A percentile compares a stretch with the other conserved stretches of the same genome.
Evolutionary conservation across 2,113 vertebrate species (phyloP).

Genomic region (Caretta caretta): DNA sequence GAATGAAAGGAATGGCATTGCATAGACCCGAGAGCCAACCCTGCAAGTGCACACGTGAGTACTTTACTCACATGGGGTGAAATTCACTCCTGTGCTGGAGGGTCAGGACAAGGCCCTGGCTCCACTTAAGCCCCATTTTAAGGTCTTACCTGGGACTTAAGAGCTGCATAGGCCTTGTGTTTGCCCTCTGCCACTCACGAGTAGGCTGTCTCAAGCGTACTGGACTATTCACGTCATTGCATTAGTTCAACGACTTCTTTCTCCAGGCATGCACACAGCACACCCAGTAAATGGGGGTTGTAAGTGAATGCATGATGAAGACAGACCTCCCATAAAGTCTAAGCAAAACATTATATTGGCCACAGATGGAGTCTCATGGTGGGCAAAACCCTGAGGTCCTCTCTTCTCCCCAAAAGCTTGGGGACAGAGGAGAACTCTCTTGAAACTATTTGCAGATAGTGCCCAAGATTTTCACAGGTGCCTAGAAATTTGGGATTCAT

Average conservation of each 20-base stretch:
- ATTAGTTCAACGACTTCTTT: background rate
- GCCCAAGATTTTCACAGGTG: background rate
- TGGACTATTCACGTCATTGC: background rate
- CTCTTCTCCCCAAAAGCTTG: background rate
- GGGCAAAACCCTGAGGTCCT: background rate
- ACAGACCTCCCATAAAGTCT: background rate
- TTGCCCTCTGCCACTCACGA: background rate
- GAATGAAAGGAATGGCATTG: background rate
- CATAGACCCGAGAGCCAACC: background rate
- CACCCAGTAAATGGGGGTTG: background rate
- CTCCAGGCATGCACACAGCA: background rate
- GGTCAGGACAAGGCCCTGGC: background rate
- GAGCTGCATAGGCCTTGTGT: background rate
- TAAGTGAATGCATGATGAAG: background rate
- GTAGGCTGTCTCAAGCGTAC: background rate
- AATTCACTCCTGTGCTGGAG: background rate
- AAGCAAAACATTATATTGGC: background rate
- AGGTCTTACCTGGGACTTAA: background rate
- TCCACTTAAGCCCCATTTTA: background rate
- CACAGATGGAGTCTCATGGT: background rate
- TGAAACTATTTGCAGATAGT: background rate
- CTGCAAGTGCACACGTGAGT: accelerated
- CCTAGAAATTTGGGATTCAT: background rate
- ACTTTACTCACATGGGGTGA: background rate
- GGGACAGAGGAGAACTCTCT: background rate